Percentiles rank a stretch among this genome's conserved stretches.
phyloP scores from a whole-genome alignment of 2,113 vertebrate genomes.

The Lophura nycthemera region DNA sequence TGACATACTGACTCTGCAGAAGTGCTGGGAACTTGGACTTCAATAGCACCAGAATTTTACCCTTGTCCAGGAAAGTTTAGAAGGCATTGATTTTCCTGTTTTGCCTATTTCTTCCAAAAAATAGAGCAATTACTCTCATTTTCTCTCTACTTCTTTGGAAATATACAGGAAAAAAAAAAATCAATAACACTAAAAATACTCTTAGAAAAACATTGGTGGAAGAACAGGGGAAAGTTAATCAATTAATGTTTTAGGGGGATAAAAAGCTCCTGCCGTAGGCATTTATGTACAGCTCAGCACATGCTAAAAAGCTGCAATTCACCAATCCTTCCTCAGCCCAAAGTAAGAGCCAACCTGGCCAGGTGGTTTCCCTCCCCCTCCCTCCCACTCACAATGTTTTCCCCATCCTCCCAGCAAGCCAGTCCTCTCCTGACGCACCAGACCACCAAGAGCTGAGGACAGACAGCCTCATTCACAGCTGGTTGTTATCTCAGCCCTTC shows the following conservation, averaged over 20 bases:
- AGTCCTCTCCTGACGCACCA: neutral
- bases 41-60: neutral
- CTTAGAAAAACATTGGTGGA: neutral
- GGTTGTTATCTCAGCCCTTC: neutral
- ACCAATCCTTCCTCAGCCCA: neutral
- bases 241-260: neutral
- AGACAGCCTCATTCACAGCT: neutral
- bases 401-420: neutral
- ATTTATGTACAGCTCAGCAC: neutral
- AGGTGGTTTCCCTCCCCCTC: neutral
- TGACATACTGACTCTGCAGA: neutral
- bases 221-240: neutral
- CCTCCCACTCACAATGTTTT: accelerated
- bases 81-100: neutral
- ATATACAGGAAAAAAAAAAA: neutral
- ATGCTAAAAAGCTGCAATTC: neutral
- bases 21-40: neutral
- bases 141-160: neutral
- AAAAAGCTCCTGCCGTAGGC: neutral
- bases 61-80: neutral
- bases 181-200: neutral
- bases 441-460: neutral
- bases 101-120: neutral
- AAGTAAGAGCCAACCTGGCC: neutral
- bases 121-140: neutral